Conservation (phyloP, 2,888 invertebrate species). For the Drosophila quinaria region DNA sequence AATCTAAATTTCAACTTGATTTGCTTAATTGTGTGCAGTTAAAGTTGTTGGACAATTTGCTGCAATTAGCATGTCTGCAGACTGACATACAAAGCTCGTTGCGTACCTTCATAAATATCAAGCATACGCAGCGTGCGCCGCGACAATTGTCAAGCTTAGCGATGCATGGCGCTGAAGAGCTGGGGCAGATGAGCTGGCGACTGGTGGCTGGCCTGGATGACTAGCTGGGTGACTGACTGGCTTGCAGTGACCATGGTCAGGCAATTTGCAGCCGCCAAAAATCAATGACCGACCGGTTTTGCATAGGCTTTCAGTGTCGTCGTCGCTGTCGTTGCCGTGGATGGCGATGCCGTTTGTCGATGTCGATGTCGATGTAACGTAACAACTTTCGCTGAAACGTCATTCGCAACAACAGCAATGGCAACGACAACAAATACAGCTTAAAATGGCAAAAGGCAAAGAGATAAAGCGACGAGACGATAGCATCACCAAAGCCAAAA, state of each 20-base stretch:
- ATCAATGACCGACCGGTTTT: conserved; percentile 80
- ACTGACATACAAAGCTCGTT: conserved; percentile 43
- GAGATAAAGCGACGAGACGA: conserved; percentile 64
- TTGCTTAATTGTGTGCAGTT: conserved; percentile 11
- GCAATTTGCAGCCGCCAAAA: conserved; percentile 78
- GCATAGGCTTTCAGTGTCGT: conserved; percentile 73
- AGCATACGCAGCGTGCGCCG: conserved; percentile 61
- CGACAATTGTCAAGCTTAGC: conserved; percentile 60
- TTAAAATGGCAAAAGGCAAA: conserved; percentile 76
- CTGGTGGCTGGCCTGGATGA: conserved; percentile 24
- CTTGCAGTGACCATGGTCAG: conserved; percentile 68
- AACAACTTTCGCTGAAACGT: conserved; percentile 81
- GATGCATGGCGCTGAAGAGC: conserved; percentile 44
- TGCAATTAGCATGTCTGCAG: conserved; percentile 26
- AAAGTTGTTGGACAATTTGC: conserved; percentile 29
- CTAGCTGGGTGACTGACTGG: conserved; percentile 54
- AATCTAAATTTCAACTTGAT: background rate
- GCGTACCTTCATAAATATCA: conserved; percentile 54
- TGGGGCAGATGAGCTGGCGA: conserved; percentile 20
- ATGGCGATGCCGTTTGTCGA: conserved; percentile 36
- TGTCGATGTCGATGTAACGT: conserved; percentile 65
- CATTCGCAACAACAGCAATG: conserved; percentile 64
- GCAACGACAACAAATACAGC: conserved; percentile 27
- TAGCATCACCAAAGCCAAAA: conserved; percentile 47
- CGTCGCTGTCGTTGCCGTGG: conserved; percentile 5